Base-by-base conservation (phyloP, 2,888 invertebrate species). In the Agrotis puta region DNA sequence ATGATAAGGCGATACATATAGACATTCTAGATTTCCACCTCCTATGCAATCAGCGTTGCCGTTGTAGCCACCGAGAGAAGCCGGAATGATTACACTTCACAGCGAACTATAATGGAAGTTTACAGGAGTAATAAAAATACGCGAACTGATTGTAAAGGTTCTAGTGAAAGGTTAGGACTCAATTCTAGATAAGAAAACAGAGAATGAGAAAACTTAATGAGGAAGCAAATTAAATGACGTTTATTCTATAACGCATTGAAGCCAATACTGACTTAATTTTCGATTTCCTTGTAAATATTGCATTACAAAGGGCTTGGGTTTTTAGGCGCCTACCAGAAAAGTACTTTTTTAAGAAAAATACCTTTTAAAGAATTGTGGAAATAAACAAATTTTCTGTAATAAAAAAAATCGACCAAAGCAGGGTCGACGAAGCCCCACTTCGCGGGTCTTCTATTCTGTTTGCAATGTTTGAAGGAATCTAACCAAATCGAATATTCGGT, bases 41-140 rank as follows among this genome's bases (percentile, higher is more conserved):
- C 18, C 20, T 43, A 45, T 57, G 61, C 51, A 79, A 74, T 74
- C 57, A 64, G 74, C 3, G 13, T 5, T 51, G 47, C 56, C 3
- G 13, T 5, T 51, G 47, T 56, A 39, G 39, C 51, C 18, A 59
- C 51, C 27, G 11, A 27, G 48, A 18, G 45, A 61, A 64, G 33
- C 53, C n/a, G 48, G 43, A 61, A 62, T 54, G 13, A 73, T 79
- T 64, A 48, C 79, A 53, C 45, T 61, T 33, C 39, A 16, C 53
- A 20, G 6, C 14, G 22, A 62, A 59, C 51, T 64, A 61, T 47
- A 61, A 67, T 67, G 27, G 51, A 74, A 64, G 18, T 64, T 59
- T 27, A 24, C 13, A 39, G 7, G 24, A 24, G 14, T 24, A n/a
- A 57, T 39, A 56, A 45, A 59, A 77, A 56, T 70, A 59, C 54